Evolutionary conservation across 2,888 invertebrate genomes (phyloP), one percentile per base, ranked within the genome.

Genomic region (Creontiades dilutus): DNA sequence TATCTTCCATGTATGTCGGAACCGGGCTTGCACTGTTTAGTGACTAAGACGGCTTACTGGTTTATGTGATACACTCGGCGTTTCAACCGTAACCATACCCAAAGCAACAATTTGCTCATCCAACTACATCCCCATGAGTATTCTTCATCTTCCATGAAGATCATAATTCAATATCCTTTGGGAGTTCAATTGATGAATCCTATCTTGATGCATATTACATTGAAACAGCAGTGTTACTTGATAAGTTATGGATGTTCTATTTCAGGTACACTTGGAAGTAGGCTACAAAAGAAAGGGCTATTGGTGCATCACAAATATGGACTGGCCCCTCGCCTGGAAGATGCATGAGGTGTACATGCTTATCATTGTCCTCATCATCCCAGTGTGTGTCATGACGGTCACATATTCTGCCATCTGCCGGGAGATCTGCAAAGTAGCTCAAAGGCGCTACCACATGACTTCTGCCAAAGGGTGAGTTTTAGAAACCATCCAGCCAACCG

Each of bases 261-360:
- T 91, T 0, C 92, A 94, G 94, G 93, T 93, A 7, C 94, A 94
- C 91, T 93, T 93, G 91, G 92, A 92, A 76, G 94, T 94, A 0
- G 95, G 94, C 0, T 90, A 91, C 92, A 46, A 91, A 87, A 76
- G 92, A 91, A 92, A 92, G 90, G 94, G 94, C 0, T 95, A 94
- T 92, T 95, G 95, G 95, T 96, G 96, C 92, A 94, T 95, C 0
- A 93, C 95, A 48, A 93, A 94, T 85, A 94, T 94, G 93, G 93
- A 94, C 78, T 93, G 94, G 19, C 92, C 92, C 0, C 92, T 92
- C 37, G 92, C 94, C 68, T 95, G 94, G 94, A 93, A 93, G 81
- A 93, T 94, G 75, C 95, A 95, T 92, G 96, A 95, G 92, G 92
- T 95, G 4, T 96, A 95, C 93, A 95, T 96, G 95, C 93, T 96